Evolutionary conservation across 2,797 vertebrate genomes (phyloP).

Genomic region (Hapalemur alaotrensis): DNA sequence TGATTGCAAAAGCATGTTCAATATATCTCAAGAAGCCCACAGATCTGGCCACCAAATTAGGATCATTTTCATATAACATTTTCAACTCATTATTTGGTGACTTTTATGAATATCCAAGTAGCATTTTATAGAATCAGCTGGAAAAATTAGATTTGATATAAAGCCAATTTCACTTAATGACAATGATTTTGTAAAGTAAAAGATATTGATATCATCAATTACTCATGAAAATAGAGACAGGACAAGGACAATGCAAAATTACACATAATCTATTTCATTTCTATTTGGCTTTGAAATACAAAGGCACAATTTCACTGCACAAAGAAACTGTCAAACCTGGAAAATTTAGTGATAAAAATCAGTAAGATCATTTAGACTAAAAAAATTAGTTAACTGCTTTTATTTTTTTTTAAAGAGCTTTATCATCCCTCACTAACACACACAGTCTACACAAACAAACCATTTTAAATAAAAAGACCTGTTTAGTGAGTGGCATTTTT

Average conservation of each 20-base stretch:
- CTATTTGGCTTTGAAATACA: conserved; percentile 37
- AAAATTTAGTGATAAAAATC: conserved; percentile 44
- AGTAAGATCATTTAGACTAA: conserved; percentile 36
- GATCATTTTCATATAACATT: conserved; percentile 23
- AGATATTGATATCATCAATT: conserved; percentile 51
- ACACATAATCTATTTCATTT: conserved; percentile 43
- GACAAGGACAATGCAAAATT: conserved; percentile 39
- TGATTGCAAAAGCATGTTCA: background rate
- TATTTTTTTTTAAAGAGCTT: background rate
- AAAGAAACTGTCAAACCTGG: conserved; percentile 24
- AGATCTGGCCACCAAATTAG: conserved; percentile 5
- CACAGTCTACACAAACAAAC: background rate
- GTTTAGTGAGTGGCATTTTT: background rate
- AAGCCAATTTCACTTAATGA: conserved; percentile 48
- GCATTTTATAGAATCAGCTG: conserved; percentile 33
- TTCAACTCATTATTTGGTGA: conserved; percentile 6
- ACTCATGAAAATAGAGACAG: conserved; percentile 36
- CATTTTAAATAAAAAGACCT: background rate
- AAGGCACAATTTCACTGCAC: conserved; percentile 31
- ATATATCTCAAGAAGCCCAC: background rate
- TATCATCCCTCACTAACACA: conserved; percentile 12
- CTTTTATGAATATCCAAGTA: conserved; percentile 14
- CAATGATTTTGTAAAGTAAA: conserved; percentile 48
- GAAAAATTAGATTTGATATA: conserved; percentile 45
- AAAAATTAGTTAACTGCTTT: conserved; percentile 38